Percentiles rank a stretch among this genome's conserved stretches.
Conservation (phyloP, 2,113 vertebrate genomes). For the Mormoops blainvillei region DNA sequence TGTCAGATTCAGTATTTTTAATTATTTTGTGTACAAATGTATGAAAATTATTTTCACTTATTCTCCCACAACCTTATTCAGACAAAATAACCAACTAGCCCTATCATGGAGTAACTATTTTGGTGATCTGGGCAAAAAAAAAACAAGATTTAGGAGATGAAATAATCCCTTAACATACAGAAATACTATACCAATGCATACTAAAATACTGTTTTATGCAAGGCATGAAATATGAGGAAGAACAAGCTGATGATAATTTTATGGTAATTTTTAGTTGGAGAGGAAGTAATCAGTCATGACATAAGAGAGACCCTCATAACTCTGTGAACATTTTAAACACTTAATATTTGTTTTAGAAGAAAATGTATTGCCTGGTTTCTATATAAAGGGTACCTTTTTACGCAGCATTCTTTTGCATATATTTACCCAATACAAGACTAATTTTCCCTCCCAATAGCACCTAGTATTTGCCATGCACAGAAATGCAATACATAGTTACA, state of each 20-base stretch:
- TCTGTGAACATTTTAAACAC: background rate
- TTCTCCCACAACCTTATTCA: background rate
- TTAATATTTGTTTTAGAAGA: slow-evolving; percentile 6
- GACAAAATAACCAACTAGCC: background rate
- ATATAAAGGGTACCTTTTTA: background rate
- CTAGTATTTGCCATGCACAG: background rate
- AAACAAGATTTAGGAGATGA: background rate
- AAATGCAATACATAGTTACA: background rate
- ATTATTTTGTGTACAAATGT: background rate
- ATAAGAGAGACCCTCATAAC: slow-evolving; percentile 7
- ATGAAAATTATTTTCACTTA: slow-evolving; percentile 8
- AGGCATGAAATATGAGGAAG: background rate
- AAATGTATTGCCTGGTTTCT: background rate
- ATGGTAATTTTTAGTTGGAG: background rate
- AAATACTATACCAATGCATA: background rate
- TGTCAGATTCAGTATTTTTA: background rate
- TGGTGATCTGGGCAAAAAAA: background rate
- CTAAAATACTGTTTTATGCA: background rate
- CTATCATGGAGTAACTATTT: background rate
- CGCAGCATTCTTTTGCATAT: background rate
- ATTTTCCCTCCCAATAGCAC: background rate
- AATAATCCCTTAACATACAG: background rate
- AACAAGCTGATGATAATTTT: background rate
- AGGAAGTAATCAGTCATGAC: background rate
- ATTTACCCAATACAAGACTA: background rate